Percentiles rank a stretch among this genome's conserved stretches.
Conservation (phyloP, 2,113 vertebrate species). For the Chaetodon auriga region DNA sequence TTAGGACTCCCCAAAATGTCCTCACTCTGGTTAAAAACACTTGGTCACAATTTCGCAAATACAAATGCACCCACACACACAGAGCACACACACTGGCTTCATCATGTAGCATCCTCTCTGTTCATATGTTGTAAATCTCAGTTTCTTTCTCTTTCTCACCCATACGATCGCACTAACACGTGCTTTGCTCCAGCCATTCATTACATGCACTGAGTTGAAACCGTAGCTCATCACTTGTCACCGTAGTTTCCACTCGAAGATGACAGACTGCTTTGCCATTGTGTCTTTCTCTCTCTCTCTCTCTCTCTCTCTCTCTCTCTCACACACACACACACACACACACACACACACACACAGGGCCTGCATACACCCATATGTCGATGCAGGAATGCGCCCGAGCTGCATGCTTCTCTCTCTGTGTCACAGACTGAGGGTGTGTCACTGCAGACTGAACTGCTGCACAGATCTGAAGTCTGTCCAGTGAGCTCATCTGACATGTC, state of each 20-base stretch:
- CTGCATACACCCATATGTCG: slow-evolving; percentile 42
- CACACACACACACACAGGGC: slow-evolving; percentile 2
- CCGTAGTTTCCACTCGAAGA: not conserved
- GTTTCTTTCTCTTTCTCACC: not conserved
- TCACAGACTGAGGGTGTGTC: slow-evolving; percentile 57
- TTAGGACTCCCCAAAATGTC: too few relatives aligned
- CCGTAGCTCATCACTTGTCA: slow-evolving; percentile 15
- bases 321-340: not conserved
- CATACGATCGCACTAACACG: not conserved
- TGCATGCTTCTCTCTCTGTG: slow-evolving; percentile 59
- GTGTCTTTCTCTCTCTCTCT: slow-evolving; percentile 11
- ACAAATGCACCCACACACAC: not conserved
- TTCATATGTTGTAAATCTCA: not conserved
- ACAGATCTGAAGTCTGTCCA: slow-evolving; percentile 11
- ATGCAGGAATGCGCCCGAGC: slow-evolving; percentile 74
- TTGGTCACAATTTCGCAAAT: too few relatives aligned
- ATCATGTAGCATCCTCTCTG: not conserved
- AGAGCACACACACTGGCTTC: not conserved
- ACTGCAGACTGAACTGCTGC: not conserved
- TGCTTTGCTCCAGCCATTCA: not conserved
- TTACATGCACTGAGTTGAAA: slow-evolving; percentile 4
- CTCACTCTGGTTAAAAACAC: too few relatives aligned
- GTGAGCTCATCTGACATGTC: not conserved
- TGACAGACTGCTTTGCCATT: slow-evolving; percentile 43
- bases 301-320: too few relatives aligned